Evolutionary conservation across 2,888 invertebrate genomes (phyloP), one percentile per base, ranked within the genome.

Genomic region (Caenorhabditis sp.): DNA sequence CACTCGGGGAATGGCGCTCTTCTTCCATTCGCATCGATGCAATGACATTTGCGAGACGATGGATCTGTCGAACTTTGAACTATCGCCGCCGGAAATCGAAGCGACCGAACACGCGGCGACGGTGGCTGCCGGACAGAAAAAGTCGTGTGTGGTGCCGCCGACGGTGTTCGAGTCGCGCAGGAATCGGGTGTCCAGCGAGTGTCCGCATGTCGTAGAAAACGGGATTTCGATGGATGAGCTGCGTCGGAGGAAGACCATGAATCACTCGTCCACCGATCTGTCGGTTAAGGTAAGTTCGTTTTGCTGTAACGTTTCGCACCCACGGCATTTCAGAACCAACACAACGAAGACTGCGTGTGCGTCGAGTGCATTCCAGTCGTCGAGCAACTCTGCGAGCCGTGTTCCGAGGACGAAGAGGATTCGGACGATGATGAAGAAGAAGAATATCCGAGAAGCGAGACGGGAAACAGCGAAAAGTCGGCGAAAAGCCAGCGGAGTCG

Each of bases 1-100:
- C 20, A 92, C 93, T 0, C 74, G 85, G 6, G 94, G 94, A 55
- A 94, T 94, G 94, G 94, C 94, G 0, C 91, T 94, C 18, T 94
- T 94, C 92, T 94, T 94, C 89, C 93, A 94, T 88, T 93, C 94
- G 0, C 94, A 94, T 86, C 89, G 90, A 18, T 94, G 94, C 90
- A 94, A 94, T 89, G 90, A 92, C 55, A 94, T 94, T 86, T 94
- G 94, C 83, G 87, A 92, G 51, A 92, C 92, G 69, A 92, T 94
- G 44, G 92, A 92, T 8, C 91, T 94, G 13, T 92, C 93, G 6
- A 91, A 92, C 70, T 94, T 94, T 92, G 94, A 94, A 89, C 87
- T 94, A 67, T 92, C 93, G 6, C 81, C 77, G 15, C 77, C 81
- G 50, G 81, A 82, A 68, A 72, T 71, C 18, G 60, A 60, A 2